A percentile compares a stretch with the other conserved stretches of the same genome.
Evolutionary conservation across 2,797 vertebrate genomes (phyloP).

Genomic region (Cuniculus paca): DNA sequence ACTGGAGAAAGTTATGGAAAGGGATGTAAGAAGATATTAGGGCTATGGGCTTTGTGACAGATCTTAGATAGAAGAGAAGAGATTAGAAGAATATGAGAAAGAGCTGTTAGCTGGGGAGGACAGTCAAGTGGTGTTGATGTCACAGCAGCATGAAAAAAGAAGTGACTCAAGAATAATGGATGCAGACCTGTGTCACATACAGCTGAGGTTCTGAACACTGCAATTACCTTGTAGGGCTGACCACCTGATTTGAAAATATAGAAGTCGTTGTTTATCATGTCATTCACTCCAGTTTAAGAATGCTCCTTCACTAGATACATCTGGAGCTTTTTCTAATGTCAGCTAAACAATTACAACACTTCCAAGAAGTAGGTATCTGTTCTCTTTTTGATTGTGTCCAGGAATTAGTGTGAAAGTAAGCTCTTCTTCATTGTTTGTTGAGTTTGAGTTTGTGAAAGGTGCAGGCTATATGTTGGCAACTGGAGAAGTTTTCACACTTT

Average conservation of each 20-base stretch:
- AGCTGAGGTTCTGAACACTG: not conserved
- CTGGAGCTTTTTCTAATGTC: not conserved
- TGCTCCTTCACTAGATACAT: not conserved
- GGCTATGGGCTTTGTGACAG: not conserved
- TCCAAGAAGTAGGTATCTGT: not conserved
- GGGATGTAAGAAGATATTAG: not conserved
- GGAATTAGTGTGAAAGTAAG: conserved; percentile 21
- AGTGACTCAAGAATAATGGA: not conserved
- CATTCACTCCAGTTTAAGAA: not conserved
- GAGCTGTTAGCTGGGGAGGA: not conserved
- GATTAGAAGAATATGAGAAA: not conserved
- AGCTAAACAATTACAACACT: not conserved
- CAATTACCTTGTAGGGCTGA: not conserved
- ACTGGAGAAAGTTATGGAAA: not conserved
- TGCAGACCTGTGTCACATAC: not conserved
- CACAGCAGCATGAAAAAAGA: not conserved
- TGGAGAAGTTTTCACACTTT: conserved; percentile 24
- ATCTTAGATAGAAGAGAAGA: not conserved
- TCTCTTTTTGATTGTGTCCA: conserved; percentile 7
- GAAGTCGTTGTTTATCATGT: not conserved
- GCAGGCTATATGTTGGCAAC: not conserved
- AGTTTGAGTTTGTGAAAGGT: not conserved
- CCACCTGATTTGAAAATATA: not conserved
- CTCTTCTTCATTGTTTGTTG: not conserved
- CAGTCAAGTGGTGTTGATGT: not conserved